Percentiles rank a stretch among this genome's conserved stretches.
Evolutionary conservation across 2,113 vertebrate genomes (phyloP).

Genomic region (Cebus imitator): DNA sequence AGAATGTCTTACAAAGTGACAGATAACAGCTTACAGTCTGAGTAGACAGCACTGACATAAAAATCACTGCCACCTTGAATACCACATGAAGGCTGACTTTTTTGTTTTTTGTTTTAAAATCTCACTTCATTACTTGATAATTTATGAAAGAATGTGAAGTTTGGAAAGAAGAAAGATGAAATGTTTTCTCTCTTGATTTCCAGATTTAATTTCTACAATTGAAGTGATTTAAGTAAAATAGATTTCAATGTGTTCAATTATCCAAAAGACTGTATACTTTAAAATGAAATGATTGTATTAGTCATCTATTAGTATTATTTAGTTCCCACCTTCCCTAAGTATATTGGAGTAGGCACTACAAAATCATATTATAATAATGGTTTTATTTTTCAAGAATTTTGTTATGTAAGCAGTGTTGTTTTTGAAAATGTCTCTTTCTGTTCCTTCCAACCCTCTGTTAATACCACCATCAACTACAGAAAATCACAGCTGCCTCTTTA

Average conservation of each 20-base stretch:
- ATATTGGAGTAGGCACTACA: neutral
- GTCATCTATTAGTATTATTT: neutral
- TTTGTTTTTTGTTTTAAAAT: neutral
- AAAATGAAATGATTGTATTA: neutral
- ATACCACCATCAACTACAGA: neutral
- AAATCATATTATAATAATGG: neutral
- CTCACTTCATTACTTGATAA: neutral
- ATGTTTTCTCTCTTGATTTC: neutral
- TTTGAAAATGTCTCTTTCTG: neutral
- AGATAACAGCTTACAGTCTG: neutral
- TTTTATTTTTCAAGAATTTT: neutral
- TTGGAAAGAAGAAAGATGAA: neutral
- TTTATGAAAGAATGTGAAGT: neutral
- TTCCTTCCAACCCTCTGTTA: neutral
- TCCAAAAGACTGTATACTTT: neutral
- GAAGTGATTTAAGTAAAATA: neutral
- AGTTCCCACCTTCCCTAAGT: neutral
- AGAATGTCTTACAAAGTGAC: neutral
- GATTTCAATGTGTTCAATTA: neutral
- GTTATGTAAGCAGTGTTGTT: neutral
- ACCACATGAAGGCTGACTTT: neutral
- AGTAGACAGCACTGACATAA: neutral
- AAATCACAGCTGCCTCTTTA: neutral
- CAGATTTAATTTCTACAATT: neutral
- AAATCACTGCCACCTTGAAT: neutral